phyloP scores from a whole-genome alignment of 2,888 invertebrate genomes.

The Ormyrus nitidulus region DNA sequence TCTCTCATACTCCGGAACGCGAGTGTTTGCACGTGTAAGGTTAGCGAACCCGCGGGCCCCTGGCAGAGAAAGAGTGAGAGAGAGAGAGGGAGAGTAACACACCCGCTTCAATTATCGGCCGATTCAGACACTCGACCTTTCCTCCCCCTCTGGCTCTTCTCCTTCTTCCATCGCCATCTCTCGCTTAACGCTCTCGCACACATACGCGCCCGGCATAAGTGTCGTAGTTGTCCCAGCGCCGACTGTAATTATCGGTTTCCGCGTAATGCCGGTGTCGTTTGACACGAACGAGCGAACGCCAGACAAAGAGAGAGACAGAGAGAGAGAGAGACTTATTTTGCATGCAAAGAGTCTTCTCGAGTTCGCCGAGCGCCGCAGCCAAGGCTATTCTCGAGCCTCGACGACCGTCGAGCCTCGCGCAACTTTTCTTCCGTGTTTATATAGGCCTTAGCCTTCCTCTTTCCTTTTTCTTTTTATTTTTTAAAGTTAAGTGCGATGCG shows the following conservation, averaged over 20 bases:
- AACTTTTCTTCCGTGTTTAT: conserved; percentile 22
- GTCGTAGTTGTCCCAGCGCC: conserved; percentile 30
- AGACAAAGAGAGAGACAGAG: neutral
- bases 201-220: neutral
- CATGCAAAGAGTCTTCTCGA: conserved; percentile 26
- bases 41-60: conserved; percentile 58
- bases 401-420: conserved; percentile 3
- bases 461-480: neutral
- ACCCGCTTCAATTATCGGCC: conserved; percentile 53
- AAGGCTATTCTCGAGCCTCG: neutral
- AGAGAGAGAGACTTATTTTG: conserved; percentile 21
- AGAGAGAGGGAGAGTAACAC: conserved; percentile 20
- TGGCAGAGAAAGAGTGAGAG: neutral
- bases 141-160: neutral
- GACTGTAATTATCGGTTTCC: conserved; percentile 50
- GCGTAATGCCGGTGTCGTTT: conserved; percentile 26
- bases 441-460: neutral
- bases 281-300: neutral
- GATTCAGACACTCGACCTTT: conserved; percentile 54
- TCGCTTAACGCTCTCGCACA: neutral
- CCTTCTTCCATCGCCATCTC: neutral
- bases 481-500: neutral
- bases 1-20: neutral
- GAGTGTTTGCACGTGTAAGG: conserved; percentile 64
- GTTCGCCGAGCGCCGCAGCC: neutral